These are phyloP conservation scores for Pegea sp. DNA, from an alignment of 23 tunicate species.

Conservation along the genomic window DNA sequence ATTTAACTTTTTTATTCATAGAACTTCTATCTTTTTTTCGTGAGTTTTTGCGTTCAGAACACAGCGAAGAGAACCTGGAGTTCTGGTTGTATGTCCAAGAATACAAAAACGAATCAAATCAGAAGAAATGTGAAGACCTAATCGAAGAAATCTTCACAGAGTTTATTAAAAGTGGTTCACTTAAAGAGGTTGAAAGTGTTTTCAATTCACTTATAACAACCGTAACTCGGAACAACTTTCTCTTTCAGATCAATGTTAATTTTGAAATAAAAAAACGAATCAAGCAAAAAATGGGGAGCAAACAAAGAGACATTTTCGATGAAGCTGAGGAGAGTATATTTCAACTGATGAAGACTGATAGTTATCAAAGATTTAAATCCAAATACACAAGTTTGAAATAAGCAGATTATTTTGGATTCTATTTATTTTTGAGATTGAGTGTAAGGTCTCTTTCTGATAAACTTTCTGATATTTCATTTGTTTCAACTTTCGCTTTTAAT, in stretches of 20 bases:
- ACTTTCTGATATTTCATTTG: too few species aligned
- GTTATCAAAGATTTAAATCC: background rate
- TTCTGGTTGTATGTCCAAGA: background rate
- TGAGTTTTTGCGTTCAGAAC: background rate
- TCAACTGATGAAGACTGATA: background rate
- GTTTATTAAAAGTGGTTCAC: background rate
- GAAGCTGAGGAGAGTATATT: background rate
- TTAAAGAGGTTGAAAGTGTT: background rate
- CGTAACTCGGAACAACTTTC: background rate
- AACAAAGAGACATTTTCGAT: background rate
- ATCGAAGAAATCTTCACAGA: background rate
- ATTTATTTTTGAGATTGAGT: too few species aligned
- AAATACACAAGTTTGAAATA: too few species aligned
- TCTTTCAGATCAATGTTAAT: background rate
- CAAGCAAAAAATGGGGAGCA: background rate
- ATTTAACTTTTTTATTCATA: too few species aligned
- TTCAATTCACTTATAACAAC: too few species aligned
- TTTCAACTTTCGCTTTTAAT: too few species aligned
- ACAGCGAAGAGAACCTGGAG: constrained; percentile 1
- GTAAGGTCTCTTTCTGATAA: too few species aligned
- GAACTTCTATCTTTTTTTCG: background rate
- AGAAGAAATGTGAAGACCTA: background rate
- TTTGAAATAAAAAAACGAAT: background rate
- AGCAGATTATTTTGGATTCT: too few species aligned
- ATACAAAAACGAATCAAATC: background rate